Conservation (phyloP, 92 coral and sea anemone genomes). For the Paramuricea clavata region DNA sequence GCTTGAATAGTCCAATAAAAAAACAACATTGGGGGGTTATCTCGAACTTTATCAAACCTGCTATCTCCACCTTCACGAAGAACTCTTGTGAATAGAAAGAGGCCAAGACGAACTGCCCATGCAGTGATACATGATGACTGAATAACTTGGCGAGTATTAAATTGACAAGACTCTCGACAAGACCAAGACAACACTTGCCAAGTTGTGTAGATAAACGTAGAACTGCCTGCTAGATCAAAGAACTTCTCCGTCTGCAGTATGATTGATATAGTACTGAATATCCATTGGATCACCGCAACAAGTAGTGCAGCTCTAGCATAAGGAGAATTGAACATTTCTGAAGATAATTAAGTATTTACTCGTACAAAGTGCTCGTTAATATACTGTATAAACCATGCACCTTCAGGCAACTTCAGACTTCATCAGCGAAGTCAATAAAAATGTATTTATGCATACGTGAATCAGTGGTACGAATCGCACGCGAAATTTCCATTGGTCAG, state of each 20-base stretch:
- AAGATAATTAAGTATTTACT: no score
- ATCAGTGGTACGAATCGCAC: no score
- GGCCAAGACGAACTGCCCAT: constrained; percentile 92
- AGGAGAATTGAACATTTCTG: constrained; percentile 55
- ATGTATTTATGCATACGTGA: no score
- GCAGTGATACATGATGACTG: constrained; percentile 89
- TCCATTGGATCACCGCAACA: constrained; percentile 93
- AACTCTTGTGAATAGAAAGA: constrained; percentile 79
- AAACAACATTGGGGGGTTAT: constrained; percentile 75
- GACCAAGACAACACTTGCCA: constrained; percentile 79
- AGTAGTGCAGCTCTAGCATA: constrained; percentile 75
- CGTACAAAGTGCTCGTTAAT: no score
- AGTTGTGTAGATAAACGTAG: constrained; percentile 81
- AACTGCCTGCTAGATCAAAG: constrained; percentile 82
- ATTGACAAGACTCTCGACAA: no score
- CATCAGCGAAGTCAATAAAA: no score
- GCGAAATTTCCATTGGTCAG: no score
- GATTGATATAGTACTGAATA: constrained; percentile 78
- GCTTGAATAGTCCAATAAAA: constrained; percentile 92
- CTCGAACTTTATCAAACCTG: constrained; percentile 86
- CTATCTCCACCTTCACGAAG: constrained; percentile 86
- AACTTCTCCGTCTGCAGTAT: constrained; percentile 87
- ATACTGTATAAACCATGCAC: no score
- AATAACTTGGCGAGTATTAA: constrained; percentile 81
- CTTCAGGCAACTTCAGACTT: no score